Evolutionary conservation across 2,113 vertebrate species (phyloP).

Genomic region (Callopanchax toddi): DNA sequence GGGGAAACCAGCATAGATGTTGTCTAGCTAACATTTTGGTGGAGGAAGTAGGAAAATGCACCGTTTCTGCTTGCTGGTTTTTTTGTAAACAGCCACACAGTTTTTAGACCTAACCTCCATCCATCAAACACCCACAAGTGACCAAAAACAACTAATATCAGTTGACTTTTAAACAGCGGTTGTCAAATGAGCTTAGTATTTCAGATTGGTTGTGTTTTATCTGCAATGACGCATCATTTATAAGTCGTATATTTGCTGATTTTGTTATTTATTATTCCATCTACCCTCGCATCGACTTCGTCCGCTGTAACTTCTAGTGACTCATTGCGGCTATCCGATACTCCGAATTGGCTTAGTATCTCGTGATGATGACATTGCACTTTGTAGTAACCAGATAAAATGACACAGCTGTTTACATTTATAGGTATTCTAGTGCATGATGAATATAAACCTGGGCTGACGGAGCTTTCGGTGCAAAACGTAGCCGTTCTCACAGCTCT

Average conservation of each 20-base stretch:
- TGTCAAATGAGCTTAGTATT: too few species aligned
- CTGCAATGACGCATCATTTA: constrained; percentile 23
- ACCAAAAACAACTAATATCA: too few species aligned
- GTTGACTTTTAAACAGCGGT: too few species aligned
- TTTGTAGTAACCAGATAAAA: constrained; percentile 46
- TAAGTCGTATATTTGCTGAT: constrained; percentile 49
- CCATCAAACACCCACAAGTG: too few species aligned
- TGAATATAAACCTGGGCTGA: constrained; percentile 47
- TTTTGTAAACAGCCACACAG: too few species aligned
- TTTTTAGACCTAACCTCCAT: too few species aligned
- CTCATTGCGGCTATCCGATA: constrained; percentile 42
- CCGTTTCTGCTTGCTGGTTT: too few species aligned
- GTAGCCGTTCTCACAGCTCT: constrained; percentile 32
- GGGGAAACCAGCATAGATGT: constrained; percentile 27
- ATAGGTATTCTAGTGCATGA: constrained; percentile 64
- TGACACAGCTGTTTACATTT: constrained; percentile 49
- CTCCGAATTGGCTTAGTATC: constrained; percentile 55
- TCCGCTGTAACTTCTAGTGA: constrained; percentile 41
- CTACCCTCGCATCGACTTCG: constrained; percentile 28
- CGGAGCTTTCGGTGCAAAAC: constrained; percentile 50
- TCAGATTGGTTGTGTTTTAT: too few species aligned
- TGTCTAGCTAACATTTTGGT: constrained; percentile 44
- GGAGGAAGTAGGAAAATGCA: constrained; percentile 25
- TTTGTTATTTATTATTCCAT: constrained; percentile 54
- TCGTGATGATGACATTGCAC: constrained; percentile 51